phyloP scores from a whole-genome alignment of 2,888 invertebrate genomes.

The Meteorus cinctellus region DNA sequence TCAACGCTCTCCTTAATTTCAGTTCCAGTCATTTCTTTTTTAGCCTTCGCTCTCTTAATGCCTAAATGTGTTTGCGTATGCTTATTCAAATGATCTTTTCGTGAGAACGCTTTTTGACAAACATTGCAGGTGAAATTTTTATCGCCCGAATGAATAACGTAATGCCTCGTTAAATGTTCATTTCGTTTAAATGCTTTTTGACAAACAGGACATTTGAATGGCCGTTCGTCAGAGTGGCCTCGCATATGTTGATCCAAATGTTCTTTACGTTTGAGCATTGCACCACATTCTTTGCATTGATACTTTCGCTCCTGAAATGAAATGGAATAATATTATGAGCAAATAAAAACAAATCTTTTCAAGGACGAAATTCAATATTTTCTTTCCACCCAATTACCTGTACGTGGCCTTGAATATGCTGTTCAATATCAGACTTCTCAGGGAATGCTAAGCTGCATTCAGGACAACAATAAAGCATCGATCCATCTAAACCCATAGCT shows the following conservation, averaged over 20 bases:
- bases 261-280: conserved; percentile 75
- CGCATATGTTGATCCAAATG: conserved; percentile 75
- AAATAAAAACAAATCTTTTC: conserved; percentile 55
- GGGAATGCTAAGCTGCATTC: conserved; percentile 74
- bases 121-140: conserved; percentile 74
- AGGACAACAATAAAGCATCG: conserved; percentile 73
- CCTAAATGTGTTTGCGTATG: conserved; percentile 74
- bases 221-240: conserved; percentile 74
- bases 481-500: conserved; percentile 70
- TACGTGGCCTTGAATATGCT: conserved; percentile 71
- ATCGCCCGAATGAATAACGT: conserved; percentile 75
- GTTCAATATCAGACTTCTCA: conserved; percentile 72
- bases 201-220: conserved; percentile 72
- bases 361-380: neutral
- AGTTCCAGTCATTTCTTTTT: conserved; percentile 61
- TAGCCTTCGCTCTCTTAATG: conserved; percentile 62
- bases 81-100: conserved; percentile 75
- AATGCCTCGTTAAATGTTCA: conserved; percentile 75
- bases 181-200: conserved; percentile 74
- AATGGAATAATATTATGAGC: neutral
- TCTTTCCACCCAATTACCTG: conserved; percentile 57
- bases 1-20: conserved; percentile 39
- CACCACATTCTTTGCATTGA: conserved; percentile 75
- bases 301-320: conserved; percentile 72
- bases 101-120: conserved; percentile 75